Base-by-base conservation (phyloP, 2,113 vertebrate genomes). In the Ictalurus furcatus region DNA sequence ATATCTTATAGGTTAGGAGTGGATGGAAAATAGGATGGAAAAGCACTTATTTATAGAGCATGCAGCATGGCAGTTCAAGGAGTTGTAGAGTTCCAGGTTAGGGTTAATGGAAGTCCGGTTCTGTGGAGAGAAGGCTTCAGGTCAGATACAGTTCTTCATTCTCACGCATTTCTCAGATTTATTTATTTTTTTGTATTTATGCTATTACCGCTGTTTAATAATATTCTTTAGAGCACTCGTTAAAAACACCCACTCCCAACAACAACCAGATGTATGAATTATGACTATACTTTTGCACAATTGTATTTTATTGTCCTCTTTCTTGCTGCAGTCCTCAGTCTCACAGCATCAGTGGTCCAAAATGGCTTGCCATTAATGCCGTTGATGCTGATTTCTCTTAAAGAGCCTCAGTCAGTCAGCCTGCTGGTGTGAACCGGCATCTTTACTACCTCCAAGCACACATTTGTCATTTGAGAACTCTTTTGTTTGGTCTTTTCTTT, bases 351-450 rank as follows among this genome's bases (percentile, higher is more conserved):
- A 79, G 30, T 85, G 81, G 65, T 73, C 61, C 71, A n/a, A 16
- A 37, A 16, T 67, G 56, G 28, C 7, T 40, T 28, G 71, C 48
- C 58, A 13, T 84, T 90, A 65, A 87, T 48, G 30, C 30, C 59
- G 59, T 44, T 65, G 59, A 56, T 88, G 58, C 37, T 71, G 73
- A 40, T n/a, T 74, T 84, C 63, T 78, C 40, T 52, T 30, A 59
- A 59, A 79, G 84, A 61, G 80, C 21, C 40, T 71, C 34, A 25
- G 69, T 85, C 84, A 37, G 37, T 59, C 17, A 30, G 61, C 80
- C 85, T 54, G 25, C 90, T 88, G 90, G 28, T 89, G 80, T 34
- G 81, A 91, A 73, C 71, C 44, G 13, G 59, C 76, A n/a, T 86
- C 86, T 84, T 90, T 48, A 84, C 79, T 61, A 86, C 85, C 61